Evolutionary conservation across 1,140 invertebrate genomes (phyloP), one percentile per base, ranked within the genome.

Genomic region (Agrilus planipennis): DNA sequence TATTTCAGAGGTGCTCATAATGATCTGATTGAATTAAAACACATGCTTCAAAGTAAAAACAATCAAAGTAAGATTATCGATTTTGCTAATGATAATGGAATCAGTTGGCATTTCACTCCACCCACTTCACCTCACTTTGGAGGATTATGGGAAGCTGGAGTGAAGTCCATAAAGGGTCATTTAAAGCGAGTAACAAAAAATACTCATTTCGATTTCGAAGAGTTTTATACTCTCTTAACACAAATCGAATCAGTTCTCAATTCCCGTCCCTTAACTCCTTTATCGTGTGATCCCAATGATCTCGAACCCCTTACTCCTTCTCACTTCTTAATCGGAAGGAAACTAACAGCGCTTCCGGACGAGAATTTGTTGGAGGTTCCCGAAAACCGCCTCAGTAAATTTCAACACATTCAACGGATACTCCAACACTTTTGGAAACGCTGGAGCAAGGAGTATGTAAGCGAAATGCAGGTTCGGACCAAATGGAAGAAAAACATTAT

Each of bases 81-180:
- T 9, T 7, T n/a, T 9, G 14, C 7, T 7, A 17, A 7, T 7
- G 15, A 9, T 9, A 14, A 10, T n/a, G 15, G 15, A 9, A 32
- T 32, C 7, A 32, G 14, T 16, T 32, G 7, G 30, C 6, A 32
- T n/a, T 32, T 32, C 6, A 32, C 14, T 9, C 30, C 30, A 6
- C 7, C 30, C 7, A 9, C 7, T 32, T 32, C 30, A 32, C 30
- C 30, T 32, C 30, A 32, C 14, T 32, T 32, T 32, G 30, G 30
- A 32, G 30, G 30, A 7, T 10, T 32, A 7, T 32, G 30, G 30
- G 30, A 32, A 32, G 14, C 7, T 6, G 30, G 30, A 9, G 30
- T 32, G 15, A 32, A 32, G 30, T 10, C 30, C 6, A 14, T 32
- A 32, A 32, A 32, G 30, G 15, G 6, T 10, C 10, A 32, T 14